A percentile compares a stretch with the other conserved stretches of the same genome.
Evolutionary conservation across 2,797 vertebrate species (phyloP).

Genomic region (Chiroxiphia lanceolata): DNA sequence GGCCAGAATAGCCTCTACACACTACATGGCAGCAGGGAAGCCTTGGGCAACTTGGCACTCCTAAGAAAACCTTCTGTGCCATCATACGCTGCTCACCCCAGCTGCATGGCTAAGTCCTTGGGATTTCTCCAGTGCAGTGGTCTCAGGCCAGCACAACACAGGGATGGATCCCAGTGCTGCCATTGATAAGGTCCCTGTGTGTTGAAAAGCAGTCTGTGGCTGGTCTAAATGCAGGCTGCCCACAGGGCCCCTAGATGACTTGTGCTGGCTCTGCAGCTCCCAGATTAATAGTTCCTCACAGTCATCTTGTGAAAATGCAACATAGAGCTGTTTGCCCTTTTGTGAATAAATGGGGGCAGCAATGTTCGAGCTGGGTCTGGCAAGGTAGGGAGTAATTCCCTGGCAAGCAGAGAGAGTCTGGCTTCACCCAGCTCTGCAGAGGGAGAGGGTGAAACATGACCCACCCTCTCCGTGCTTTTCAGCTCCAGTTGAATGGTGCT

Average conservation of each 20-base stretch:
- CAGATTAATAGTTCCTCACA: not conserved
- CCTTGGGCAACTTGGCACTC: not conserved
- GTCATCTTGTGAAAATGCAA: not conserved
- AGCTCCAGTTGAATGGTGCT: constrained; percentile 42
- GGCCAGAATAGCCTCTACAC: not conserved
- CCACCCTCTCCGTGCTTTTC: not conserved
- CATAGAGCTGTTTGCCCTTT: not conserved
- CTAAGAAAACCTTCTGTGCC: not conserved
- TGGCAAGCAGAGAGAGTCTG: not conserved
- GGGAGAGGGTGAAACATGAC: not conserved
- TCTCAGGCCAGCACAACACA: not conserved
- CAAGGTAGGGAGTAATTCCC: not conserved
- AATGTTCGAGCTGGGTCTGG: not conserved
- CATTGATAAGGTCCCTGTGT: not conserved
- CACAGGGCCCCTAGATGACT: not conserved
- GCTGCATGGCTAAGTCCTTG: not conserved
- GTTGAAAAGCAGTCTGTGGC: not conserved
- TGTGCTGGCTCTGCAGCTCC: not conserved
- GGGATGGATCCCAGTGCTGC: not conserved
- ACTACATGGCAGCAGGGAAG: not conserved
- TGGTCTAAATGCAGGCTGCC: not conserved
- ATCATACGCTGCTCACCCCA: not conserved
- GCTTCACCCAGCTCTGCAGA: not conserved
- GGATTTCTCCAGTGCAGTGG: not conserved
- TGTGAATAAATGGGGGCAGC: not conserved